Conservation (phyloP, 2,797 vertebrate species). For the Eurystomus glaucurus region DNA sequence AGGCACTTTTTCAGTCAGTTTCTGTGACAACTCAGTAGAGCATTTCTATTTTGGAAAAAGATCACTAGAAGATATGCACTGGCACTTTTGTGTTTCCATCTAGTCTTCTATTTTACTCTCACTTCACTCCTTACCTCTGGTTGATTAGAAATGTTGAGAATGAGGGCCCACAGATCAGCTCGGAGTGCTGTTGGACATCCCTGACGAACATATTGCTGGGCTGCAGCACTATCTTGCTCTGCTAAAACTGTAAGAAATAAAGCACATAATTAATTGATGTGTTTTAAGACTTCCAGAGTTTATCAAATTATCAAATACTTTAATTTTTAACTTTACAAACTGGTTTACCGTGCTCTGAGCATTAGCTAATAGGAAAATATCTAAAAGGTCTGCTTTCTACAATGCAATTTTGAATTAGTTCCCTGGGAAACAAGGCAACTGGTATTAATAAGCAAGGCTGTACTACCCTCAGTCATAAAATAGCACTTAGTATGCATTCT, state of each 20-base stretch:
- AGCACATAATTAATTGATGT: not conserved
- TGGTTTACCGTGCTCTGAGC: not conserved
- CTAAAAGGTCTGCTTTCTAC: not conserved
- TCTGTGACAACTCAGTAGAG: not conserved
- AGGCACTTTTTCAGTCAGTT: not conserved
- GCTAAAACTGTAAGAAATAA: constrained; percentile 85
- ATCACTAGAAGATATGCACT: not conserved
- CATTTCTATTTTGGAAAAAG: not conserved
- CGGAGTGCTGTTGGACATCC: constrained; percentile 94
- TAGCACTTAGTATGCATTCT: not conserved
- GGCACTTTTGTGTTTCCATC: not conserved
- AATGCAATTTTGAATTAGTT: not conserved
- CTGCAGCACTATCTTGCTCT: constrained; percentile 94
- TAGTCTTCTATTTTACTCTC: not conserved
- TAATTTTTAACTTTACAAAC: not conserved
- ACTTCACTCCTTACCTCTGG: constrained; percentile 88
- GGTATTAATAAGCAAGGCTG: not conserved
- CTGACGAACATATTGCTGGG: constrained; percentile 95
- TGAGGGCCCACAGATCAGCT: constrained; percentile 94
- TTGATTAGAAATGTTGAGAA: constrained; percentile 93
- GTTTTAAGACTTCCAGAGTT: not conserved
- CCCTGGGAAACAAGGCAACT: not conserved
- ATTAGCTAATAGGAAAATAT: not conserved
- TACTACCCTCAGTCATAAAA: not conserved
- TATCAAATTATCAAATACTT: not conserved